Evolutionary conservation across 1,140 invertebrate genomes (phyloP).

Genomic region (Periplaneta americana): DNA sequence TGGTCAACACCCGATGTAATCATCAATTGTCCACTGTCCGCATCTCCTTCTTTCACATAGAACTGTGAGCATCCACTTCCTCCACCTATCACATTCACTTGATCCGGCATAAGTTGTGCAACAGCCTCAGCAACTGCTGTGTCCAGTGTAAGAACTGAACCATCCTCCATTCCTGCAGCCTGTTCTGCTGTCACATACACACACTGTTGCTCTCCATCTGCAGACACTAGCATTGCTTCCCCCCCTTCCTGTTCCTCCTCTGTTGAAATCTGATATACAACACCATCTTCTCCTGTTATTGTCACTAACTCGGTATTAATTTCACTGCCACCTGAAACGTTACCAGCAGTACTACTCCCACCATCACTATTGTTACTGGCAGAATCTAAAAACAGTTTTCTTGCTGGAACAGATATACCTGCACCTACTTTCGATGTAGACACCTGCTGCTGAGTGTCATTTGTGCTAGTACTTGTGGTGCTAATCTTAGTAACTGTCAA

Average conservation of each 20-base stretch:
- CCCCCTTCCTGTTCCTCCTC: slow-evolving; percentile 11
- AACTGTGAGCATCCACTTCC: slow-evolving; percentile 37
- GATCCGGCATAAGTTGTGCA: slow-evolving; percentile 39
- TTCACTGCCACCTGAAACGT: slow-evolving; percentile 27
- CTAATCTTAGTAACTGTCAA: slow-evolving; percentile 13
- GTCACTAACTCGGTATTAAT: slow-evolving; percentile 39
- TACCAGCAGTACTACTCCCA: neutral
- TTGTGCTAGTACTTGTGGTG: slow-evolving; percentile 3
- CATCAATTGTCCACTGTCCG: slow-evolving; percentile 34
- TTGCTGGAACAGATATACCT: slow-evolving; percentile 9
- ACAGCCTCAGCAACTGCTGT: slow-evolving; percentile 53
- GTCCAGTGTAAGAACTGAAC: slow-evolving; percentile 53
- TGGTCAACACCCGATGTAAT: slow-evolving; percentile 14
- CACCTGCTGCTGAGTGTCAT: neutral
- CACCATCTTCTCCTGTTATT: slow-evolving; percentile 46
- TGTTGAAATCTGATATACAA: slow-evolving; percentile 48
- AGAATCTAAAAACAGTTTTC: slow-evolving; percentile 6
- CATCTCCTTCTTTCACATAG: slow-evolving; percentile 48
- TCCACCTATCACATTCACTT: slow-evolving; percentile 31
- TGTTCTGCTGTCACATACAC: slow-evolving; percentile 60
- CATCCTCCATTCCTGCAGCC: slow-evolving; percentile 51
- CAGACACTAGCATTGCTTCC: neutral
- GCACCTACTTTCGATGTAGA: slow-evolving; percentile 1
- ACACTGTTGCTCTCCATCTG: slow-evolving; percentile 33
- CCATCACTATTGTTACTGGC: slow-evolving; percentile 25